These are phyloP conservation scores for Drosophila quadrilineata DNA, from an alignment of 1,140 invertebrate genomes.

Conservation along the genomic window DNA sequence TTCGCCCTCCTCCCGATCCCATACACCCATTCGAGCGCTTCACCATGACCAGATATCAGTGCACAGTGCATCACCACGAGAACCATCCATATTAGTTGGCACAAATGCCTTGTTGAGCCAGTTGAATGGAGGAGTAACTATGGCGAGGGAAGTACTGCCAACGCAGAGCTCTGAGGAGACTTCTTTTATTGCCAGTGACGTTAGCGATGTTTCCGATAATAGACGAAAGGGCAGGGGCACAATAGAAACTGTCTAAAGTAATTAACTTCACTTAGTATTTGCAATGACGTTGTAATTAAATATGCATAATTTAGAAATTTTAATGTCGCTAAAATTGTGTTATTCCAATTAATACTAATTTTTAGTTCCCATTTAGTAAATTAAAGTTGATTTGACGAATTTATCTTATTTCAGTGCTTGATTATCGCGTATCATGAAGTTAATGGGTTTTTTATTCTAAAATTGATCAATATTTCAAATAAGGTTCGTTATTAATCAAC, in stretches of 20 bases:
- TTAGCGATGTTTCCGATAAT: constrained; percentile 14
- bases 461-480: neutral
- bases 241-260: constrained; percentile 86
- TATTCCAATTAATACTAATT: constrained; percentile 50
- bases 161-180: constrained; percentile 86
- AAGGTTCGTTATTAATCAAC: no score
- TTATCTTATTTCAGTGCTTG: no score
- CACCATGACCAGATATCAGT: constrained; percentile 81
- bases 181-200: constrained; percentile 85
- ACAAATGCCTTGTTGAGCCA: constrained; percentile 56
- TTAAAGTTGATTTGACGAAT: constrained; percentile 60
- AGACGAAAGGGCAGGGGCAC: constrained; percentile 83
- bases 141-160: constrained; percentile 55
- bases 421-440: no score
- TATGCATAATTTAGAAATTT: constrained; percentile 32
- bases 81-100: constrained; percentile 21
- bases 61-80: constrained; percentile 79
- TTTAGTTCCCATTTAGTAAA: constrained; percentile 46
- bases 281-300: constrained; percentile 16
- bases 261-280: constrained; percentile 35
- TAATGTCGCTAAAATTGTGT: constrained; percentile 60
- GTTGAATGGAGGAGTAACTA: constrained; percentile 47
- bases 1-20: constrained; percentile 69
- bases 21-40: constrained; percentile 70
- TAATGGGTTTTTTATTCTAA: no score